These are phyloP conservation scores for Hirtodrosophila histrioides DNA, from an alignment of 2,888 invertebrate species.

Conservation along the genomic window DNA sequence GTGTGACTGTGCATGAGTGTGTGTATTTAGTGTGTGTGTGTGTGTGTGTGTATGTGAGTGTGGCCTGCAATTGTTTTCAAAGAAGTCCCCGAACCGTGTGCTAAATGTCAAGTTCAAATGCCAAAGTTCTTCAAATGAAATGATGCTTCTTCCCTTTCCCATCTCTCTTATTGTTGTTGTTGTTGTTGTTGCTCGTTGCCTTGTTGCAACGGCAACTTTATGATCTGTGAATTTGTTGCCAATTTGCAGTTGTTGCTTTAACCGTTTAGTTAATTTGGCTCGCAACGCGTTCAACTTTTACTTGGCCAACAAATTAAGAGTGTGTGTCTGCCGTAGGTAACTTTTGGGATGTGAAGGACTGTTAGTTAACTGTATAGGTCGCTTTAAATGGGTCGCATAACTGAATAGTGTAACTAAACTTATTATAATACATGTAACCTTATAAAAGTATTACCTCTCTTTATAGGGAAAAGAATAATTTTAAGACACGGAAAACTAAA, in stretches of 20 bases:
- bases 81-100: slow-evolving; percentile 75
- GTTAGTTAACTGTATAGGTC: not conserved
- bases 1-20: slow-evolving; percentile 26
- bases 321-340: not conserved
- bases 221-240: slow-evolving; percentile 78
- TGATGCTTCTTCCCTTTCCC: slow-evolving; percentile 59
- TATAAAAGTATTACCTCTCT: too few species aligned
- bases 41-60: slow-evolving; percentile 25
- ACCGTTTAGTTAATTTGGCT: slow-evolving; percentile 75
- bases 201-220: slow-evolving; percentile 63
- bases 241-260: slow-evolving; percentile 76
- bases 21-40: slow-evolving; percentile 16
- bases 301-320: slow-evolving; percentile 19
- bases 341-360: not conserved
- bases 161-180: slow-evolving; percentile 11
- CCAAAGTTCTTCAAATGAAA: slow-evolving; percentile 79
- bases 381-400: not conserved
- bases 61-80: slow-evolving; percentile 77
- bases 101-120: slow-evolving; percentile 81
- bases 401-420: too few species aligned
- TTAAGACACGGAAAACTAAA: too few species aligned
- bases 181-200: slow-evolving; percentile 32
- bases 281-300: slow-evolving; percentile 54
- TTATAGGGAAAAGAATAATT: too few species aligned
- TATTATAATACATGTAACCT: too few species aligned